Base-by-base conservation (phyloP, 2,888 invertebrate genomes). In the Zaprionus bogoriensis region DNA sequence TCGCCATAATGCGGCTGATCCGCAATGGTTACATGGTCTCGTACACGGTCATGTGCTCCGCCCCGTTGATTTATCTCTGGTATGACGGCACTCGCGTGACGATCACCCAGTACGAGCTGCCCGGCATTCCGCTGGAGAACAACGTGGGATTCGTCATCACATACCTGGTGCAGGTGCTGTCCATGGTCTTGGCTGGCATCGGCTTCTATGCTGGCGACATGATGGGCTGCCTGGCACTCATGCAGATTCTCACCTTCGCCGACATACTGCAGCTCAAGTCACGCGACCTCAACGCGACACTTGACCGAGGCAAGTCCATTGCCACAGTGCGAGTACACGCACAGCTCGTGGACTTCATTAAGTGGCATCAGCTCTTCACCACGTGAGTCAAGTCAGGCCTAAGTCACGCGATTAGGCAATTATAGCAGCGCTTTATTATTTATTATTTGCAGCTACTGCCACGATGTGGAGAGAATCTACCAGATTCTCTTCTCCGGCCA, bases 291-390 rank as follows among this genome's bases (percentile, higher is more conserved):
- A 81, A 84, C n/a, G 45, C 32, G 0, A 50, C 46, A 2, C 39
- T 78, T 0, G 38, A 53, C 0, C 23, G 6, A 9, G 48, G 39
- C 0, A 38, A 44, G 3, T 23, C 28, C 0, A 51, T 63, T 38
- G 17, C 4, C 9, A 1, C n/a, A 0, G 4, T 20, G 0, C 0
- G 2, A 3, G 25, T 59, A 0, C 36, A 67, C 1, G 4, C 4
- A 2, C n/a, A 59, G 4, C 46, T 78, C 0, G n/a, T 78, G 4
- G 84, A 84, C 7, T 14, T 74, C 4, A 67, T 68, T 10, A 74
- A 66, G 3, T 79, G 78, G 74, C 78, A 79, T 67, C 85, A 79
- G n/a, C 6, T 52, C 0, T 77, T 84, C 9, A 62, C 59, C 0
- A 42, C 54, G 85, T 84, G 50, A 32, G 57, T 32, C 7, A 10